Evolutionary conservation across 2,113 vertebrate genomes (phyloP), one percentile per base, ranked within the genome.

Genomic region (Hemibagrus wyckioides): DNA sequence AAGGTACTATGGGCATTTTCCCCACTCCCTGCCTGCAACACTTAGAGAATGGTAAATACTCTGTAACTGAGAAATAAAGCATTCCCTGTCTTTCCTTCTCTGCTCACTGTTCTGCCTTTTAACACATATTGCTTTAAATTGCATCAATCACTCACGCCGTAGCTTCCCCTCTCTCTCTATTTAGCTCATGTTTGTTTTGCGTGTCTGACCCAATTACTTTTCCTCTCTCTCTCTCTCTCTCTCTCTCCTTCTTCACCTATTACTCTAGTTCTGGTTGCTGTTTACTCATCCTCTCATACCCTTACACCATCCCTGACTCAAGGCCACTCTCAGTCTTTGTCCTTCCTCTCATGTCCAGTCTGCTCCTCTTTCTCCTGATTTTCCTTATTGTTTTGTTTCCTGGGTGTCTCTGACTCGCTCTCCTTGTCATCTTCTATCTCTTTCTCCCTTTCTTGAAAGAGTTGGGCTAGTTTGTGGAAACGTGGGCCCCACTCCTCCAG

Each of bases 401-500:
- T 50, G 5, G 61, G 41, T 67, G 63, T 90, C 14, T 44, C 56
- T 6, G 89, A 85, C 0, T 89, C 90, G 7, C 84, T 92, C 59
- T 90, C 88, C 25, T 89, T 91, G 71, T 92, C 90, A 30, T 93
- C 93, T 23, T 92, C 94, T 63, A 41, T 90, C 82, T 95, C 92
- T 91, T 94, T 92, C 91, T 95, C 94, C 83, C 94, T 92, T 89
- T 96, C 94, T 86, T 90, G 92, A 15, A 97, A 97, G 39, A 98
- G 95, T 91, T 97, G 96, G 0, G 96, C 96, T 91, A 97, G 92
- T 86, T 96, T 97, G 41, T 94, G 94, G 89, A 97, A 97, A 90
- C 94, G 95, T 0, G 96, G 96, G 0, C 97, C 97, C 97, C 97
- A 97, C 82, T 97, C 95, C 19, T 97, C 96, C 87, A 95, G 86